These are phyloP conservation scores for Hypomecis atomaria DNA, from an alignment of 2,888 invertebrate genomes.

Conservation along the genomic window DNA sequence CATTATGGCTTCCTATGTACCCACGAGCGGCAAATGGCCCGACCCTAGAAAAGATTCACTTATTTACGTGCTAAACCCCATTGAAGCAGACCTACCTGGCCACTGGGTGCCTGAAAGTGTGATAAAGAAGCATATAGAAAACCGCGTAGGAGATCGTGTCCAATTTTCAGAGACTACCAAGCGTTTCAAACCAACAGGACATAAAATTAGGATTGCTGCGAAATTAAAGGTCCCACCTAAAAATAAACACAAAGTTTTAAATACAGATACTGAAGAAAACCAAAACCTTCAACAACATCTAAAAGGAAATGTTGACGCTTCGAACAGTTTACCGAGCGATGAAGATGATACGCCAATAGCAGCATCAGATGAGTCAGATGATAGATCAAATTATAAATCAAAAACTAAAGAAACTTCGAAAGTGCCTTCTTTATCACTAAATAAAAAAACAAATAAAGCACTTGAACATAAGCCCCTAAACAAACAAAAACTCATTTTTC, in stretches of 20 bases:
- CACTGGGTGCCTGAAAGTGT: slow-evolving; percentile 61
- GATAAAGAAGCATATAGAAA: slow-evolving; percentile 56
- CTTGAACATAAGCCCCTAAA: not conserved
- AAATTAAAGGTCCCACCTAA: not conserved
- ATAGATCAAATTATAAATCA: not conserved
- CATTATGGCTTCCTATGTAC: slow-evolving; percentile 44
- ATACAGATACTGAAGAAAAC: not conserved
- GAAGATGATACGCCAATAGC: too few species aligned
- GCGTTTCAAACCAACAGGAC: not conserved
- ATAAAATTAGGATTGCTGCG: not conserved
- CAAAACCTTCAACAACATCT: too few species aligned
- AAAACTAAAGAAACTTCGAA: not conserved
- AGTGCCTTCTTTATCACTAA: not conserved
- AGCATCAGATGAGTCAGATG: not conserved
- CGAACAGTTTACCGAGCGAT: not conserved
- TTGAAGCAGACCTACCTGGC: slow-evolving; percentile 59
- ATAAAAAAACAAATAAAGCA: not conserved
- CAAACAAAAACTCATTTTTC: too few species aligned
- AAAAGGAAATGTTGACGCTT: not conserved
- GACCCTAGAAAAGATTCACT: slow-evolving; percentile 46
- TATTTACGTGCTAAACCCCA: slow-evolving; percentile 58
- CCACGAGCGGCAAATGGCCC: slow-evolving; percentile 45
- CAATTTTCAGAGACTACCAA: not conserved
- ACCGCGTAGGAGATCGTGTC: slow-evolving; percentile 42
- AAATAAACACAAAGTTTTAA: not conserved